Conservation (phyloP, 2,888 invertebrate genomes). For the Rhagophthalmus giganteus region DNA sequence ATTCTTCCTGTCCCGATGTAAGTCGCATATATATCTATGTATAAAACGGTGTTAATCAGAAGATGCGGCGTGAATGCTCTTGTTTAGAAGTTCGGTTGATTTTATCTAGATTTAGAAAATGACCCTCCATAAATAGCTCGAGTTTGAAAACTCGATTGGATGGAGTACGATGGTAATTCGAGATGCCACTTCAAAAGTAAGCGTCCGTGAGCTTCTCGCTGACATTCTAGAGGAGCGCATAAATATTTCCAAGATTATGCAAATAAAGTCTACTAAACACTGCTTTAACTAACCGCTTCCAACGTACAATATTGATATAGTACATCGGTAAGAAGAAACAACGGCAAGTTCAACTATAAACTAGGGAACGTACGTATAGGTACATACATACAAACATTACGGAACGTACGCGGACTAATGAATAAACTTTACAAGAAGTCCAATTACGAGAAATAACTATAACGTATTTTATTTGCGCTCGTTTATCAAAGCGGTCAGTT, state of each 20-base stretch:
- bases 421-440: constrained; percentile 43
- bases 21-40: too few relatives aligned
- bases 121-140: constrained; percentile 15
- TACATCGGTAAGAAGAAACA: constrained; percentile 37
- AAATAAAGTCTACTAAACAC: constrained; percentile 16
- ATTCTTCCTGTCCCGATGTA: too few relatives aligned
- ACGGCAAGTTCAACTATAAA: constrained; percentile 39
- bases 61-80: too few relatives aligned
- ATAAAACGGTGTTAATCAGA: too few relatives aligned
- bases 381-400: constrained; percentile 42
- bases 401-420: constrained; percentile 41
- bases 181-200: constrained; percentile 17
- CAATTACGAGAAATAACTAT: constrained; percentile 42
- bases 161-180: constrained; percentile 15
- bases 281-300: constrained; percentile 13
- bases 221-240: constrained; percentile 3
- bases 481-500: constrained; percentile 41
- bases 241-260: constrained; percentile 17
- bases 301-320: constrained; percentile 35
- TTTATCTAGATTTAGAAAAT: constrained; percentile 12
- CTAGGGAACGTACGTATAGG: too few relatives aligned
- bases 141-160: constrained; percentile 8
- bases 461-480: constrained; percentile 43
- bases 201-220: constrained; percentile 11
- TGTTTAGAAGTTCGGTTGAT: constrained; percentile 13